phyloP scores from a whole-genome alignment of 1,140 invertebrate species.

The Lineus longissimus region DNA sequence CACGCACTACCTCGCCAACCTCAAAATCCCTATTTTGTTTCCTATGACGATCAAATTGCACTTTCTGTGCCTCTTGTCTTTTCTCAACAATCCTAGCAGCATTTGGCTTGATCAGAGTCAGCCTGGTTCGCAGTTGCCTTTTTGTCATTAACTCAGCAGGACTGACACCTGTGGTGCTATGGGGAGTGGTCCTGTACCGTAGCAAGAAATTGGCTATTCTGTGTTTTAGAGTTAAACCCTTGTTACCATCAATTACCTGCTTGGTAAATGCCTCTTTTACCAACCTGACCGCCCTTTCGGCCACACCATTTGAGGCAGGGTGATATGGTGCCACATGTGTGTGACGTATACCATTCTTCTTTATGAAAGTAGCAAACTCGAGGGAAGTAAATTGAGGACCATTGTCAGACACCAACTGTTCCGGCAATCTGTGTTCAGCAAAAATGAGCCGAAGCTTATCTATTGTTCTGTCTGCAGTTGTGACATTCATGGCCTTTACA shows the following conservation, averaged over 20 bases:
- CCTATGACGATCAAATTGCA: too few relatives aligned
- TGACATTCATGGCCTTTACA: slow-evolving; percentile 20
- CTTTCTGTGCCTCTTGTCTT: too few relatives aligned
- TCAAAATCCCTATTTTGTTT: too few relatives aligned
- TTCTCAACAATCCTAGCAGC: too few relatives aligned
- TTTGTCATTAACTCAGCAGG: slow-evolving; percentile 20
- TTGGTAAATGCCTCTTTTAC: slow-evolving; percentile 6
- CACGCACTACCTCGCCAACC: too few relatives aligned
- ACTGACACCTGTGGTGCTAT: slow-evolving; percentile 9
- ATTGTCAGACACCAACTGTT: slow-evolving; percentile 43
- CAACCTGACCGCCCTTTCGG: slow-evolving; percentile 15
- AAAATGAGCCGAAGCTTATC: slow-evolving; percentile 12
- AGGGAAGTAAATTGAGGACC: slow-evolving; percentile 38
- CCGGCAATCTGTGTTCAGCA: slow-evolving; percentile 26
- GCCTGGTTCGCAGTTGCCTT: too few relatives aligned
- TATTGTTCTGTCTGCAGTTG: slow-evolving; percentile 17
- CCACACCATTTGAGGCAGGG: slow-evolving; percentile 31
- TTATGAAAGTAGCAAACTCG: slow-evolving; percentile 36
- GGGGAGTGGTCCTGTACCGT: slow-evolving; percentile 14
- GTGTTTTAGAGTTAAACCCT: neutral
- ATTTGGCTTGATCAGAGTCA: too few relatives aligned
- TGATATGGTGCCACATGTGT: slow-evolving; percentile 25
- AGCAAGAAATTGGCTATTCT: slow-evolving; percentile 10
- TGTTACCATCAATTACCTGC: neutral
- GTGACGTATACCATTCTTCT: slow-evolving; percentile 33